Conservation (phyloP, 2,113 vertebrate genomes). For the Arizona elegans region DNA sequence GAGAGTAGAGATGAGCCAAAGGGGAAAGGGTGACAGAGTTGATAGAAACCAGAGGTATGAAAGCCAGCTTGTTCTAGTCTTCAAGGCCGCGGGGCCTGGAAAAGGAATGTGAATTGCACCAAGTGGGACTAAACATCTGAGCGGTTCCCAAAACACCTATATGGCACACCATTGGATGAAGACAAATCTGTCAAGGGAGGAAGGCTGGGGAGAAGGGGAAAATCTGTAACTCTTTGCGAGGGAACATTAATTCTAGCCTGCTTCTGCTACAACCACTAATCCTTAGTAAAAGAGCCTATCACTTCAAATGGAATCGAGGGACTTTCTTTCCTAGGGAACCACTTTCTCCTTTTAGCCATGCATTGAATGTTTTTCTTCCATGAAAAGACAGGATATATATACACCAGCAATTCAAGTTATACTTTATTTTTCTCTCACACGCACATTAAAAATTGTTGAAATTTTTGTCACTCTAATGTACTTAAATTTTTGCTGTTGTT, state of each 20-base stretch:
- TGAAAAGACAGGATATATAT: background rate
- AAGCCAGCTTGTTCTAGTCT: background rate
- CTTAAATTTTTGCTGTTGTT: background rate
- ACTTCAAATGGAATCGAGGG: background rate
- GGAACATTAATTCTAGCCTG: background rate
- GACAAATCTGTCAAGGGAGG: background rate
- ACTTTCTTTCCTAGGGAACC: background rate
- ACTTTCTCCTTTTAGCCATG: background rate
- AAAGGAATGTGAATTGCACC: background rate
- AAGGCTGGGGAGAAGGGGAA: background rate
- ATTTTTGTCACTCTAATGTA: background rate
- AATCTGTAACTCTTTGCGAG: background rate
- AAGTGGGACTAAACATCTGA: background rate
- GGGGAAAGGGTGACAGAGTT: background rate
- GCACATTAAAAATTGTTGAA: background rate
- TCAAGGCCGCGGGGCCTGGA: background rate
- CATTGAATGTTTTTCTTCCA: background rate
- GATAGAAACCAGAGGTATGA: background rate
- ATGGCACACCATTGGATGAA: background rate
- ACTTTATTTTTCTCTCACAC: background rate
- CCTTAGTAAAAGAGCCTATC: background rate
- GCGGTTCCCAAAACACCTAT: background rate
- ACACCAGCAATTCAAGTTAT: background rate
- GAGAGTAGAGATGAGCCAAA: background rate
- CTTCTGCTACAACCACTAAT: background rate